Conservation (phyloP, 2,113 vertebrate species). For the Hydrolagus affinis region DNA sequence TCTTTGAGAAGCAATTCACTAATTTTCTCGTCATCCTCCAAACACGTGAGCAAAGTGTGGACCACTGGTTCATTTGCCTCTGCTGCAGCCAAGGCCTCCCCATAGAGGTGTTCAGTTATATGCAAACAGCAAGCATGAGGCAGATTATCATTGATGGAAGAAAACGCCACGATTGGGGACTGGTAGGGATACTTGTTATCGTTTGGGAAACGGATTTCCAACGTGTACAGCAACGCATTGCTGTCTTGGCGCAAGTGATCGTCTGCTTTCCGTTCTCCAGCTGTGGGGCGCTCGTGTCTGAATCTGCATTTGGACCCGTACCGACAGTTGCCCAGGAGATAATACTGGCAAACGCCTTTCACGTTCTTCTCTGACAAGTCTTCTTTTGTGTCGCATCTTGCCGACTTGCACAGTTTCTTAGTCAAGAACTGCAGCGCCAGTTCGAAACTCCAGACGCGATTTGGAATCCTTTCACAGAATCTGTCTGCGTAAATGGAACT, state of each 20-base stretch:
- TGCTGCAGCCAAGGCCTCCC: conserved; percentile 69
- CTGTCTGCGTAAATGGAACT: conserved; percentile 84
- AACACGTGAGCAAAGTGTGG: conserved; percentile 73
- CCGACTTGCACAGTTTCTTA: conserved; percentile 42
- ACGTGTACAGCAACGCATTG: conserved; percentile 59
- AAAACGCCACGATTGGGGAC: conserved; percentile 82
- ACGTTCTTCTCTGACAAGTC: conserved; percentile 37
- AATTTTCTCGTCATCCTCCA: conserved; percentile 74
- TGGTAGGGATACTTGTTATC: conserved; percentile 81
- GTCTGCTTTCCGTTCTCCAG: conserved; percentile 37
- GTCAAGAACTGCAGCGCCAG: conserved; percentile 64
- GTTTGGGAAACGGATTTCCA: conserved; percentile 81
- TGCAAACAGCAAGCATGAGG: conserved; percentile 69
- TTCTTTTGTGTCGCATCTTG: conserved; percentile 40
- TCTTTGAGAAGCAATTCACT: conserved; percentile 58
- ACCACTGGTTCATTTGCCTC: conserved; percentile 69
- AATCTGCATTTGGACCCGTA: conserved; percentile 83
- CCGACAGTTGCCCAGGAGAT: conserved; percentile 71
- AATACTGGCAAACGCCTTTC: conserved; percentile 70
- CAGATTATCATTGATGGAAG: conserved; percentile 73
- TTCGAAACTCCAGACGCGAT: conserved; percentile 76
- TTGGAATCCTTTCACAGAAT: conserved; percentile 79
- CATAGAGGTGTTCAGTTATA: conserved; percentile 77
- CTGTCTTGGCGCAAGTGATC: conserved; percentile 31
- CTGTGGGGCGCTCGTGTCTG: conserved; percentile 66